Percentiles rank a stretch among this genome's conserved stretches.
Conservation (phyloP, 2,797 vertebrate genomes). For the Rallus crepitans region DNA sequence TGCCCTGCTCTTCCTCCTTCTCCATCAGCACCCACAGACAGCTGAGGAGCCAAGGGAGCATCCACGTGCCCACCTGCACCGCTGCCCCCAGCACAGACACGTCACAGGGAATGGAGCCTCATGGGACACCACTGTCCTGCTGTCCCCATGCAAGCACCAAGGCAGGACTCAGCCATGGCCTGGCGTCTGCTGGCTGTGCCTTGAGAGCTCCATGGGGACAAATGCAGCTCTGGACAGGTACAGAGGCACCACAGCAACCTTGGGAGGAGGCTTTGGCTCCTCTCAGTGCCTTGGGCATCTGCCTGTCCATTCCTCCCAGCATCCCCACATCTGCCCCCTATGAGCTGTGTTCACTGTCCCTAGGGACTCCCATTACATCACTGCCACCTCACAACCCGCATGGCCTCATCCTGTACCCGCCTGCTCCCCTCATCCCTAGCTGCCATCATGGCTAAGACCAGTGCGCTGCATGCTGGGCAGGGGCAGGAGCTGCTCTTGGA, state of each 20-base stretch:
- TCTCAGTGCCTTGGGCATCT: not conserved
- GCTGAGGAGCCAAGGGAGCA: not conserved
- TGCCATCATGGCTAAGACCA: not conserved
- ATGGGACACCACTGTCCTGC: fast-evolving
- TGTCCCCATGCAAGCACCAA: not conserved
- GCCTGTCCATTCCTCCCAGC: not conserved
- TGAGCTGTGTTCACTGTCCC: not conserved
- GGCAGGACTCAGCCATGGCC: not conserved
- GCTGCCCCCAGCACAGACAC: fast-evolving
- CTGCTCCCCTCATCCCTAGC: not conserved
- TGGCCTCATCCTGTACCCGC: fast-evolving
- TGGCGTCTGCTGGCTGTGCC: not conserved
- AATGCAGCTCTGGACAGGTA: not conserved
- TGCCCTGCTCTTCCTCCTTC: not conserved
- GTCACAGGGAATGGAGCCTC: not conserved
- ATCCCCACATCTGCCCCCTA: fast-evolving
- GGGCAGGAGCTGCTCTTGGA: not conserved
- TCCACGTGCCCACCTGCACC: fast-evolving
- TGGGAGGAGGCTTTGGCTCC: not conserved
- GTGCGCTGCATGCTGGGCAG: not conserved
- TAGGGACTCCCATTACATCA: not conserved
- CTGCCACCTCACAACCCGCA: fast-evolving
- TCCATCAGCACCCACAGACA: fast-evolving
- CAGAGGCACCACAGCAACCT: fast-evolving
- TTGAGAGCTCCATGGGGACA: not conserved